These are phyloP conservation scores for Echinops telfairi DNA, from an alignment of 2,113 vertebrate genomes.

Conservation along the genomic window DNA sequence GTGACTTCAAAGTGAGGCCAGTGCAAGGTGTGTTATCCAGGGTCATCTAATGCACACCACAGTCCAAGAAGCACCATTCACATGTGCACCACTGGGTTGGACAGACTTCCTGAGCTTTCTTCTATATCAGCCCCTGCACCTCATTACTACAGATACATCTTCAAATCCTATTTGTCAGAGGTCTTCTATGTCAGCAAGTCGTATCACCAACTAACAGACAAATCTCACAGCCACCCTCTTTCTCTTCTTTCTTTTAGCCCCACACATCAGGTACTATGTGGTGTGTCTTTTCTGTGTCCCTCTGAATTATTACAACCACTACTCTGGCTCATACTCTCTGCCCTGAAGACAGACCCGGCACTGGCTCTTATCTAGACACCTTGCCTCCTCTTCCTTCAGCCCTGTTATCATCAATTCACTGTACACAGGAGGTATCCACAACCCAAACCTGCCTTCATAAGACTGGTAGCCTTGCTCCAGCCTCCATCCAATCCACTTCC, in stretches of 20 bases:
- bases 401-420: no score
- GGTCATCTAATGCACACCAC: no score
- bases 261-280: neutral
- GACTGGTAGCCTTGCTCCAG: neutral
- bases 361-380: neutral
- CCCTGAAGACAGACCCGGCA: neutral
- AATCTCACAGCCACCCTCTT: neutral
- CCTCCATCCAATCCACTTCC: neutral
- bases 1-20: neutral
- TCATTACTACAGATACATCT: neutral
- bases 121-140: accelerated
- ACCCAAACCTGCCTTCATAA: neutral
- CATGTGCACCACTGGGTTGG: neutral
- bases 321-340: neutral
- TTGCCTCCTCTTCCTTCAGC: neutral
- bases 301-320: neutral
- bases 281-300: neutral
- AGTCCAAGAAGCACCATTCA: neutral
- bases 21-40: accelerated
- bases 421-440: neutral
- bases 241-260: neutral
- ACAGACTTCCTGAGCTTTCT: no score
- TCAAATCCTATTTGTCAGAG: accelerated
- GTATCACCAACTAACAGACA: neutral
- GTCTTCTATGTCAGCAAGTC: neutral